Evolutionary conservation across 1,140 invertebrate genomes (phyloP).

Genomic region (Pseudobourletiella spinata): DNA sequence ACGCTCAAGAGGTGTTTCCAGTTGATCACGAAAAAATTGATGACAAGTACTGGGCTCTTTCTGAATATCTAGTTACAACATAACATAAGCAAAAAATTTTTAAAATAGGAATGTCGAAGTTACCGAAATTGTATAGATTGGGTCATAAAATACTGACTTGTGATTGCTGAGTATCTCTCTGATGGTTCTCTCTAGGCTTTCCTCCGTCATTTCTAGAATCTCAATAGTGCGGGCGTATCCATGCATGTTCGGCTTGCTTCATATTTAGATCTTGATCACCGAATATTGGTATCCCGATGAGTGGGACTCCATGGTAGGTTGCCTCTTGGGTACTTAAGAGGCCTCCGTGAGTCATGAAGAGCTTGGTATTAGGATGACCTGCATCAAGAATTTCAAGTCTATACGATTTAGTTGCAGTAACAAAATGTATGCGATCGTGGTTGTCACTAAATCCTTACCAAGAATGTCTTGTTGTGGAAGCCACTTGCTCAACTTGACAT

Average conservation of each 20-base stretch:
- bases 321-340: conserved; percentile 46
- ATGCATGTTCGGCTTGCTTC: not conserved
- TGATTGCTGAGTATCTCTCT: not conserved
- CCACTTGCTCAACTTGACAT: conserved; percentile 63
- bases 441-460: not conserved
- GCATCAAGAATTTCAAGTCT: not conserved
- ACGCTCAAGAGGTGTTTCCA: conserved; percentile 50
- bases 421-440: not conserved
- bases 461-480: conserved; percentile 72
- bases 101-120: not conserved
- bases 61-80: conserved; percentile 41
- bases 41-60: conserved; percentile 46
- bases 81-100: not conserved
- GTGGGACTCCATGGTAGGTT: conserved; percentile 45
- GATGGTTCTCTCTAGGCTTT: conserved; percentile 25
- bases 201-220: conserved; percentile 18
- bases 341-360: conserved; percentile 52
- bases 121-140: not conserved
- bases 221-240: conserved; percentile 14
- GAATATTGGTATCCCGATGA: conserved; percentile 52
- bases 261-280: conserved; percentile 49
- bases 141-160: conserved; percentile 5
- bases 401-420: not conserved
- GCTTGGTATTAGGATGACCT: conserved; percentile 40
- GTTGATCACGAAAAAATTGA: conserved; percentile 54